phyloP scores from a whole-genome alignment of 37 sponge, comb jelly and placozoan genomes.

The Crambe crambe region DNA sequence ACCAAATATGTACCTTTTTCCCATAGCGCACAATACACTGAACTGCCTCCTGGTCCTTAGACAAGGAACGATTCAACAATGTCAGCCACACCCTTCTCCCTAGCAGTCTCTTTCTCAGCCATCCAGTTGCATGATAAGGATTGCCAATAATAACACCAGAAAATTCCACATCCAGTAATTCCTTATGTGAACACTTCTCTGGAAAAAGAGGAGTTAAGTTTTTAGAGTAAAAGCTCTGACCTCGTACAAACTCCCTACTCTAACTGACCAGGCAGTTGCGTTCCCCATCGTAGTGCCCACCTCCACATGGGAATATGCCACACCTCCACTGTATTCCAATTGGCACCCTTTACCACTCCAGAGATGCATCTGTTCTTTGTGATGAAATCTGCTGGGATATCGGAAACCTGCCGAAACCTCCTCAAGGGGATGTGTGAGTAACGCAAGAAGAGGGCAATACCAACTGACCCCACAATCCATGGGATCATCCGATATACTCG shows the following conservation, averaged over 20 bases:
- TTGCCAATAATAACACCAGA: constrained; percentile 39
- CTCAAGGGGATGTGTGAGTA: constrained; percentile 1
- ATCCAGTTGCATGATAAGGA: not conserved
- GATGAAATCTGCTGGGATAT: constrained; percentile 16
- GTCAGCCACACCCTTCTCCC: constrained; percentile 27
- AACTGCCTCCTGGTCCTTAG: not conserved
- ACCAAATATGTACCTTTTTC: constrained; percentile 21
- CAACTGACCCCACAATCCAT: constrained; percentile 47
- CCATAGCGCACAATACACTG: constrained; percentile 26
- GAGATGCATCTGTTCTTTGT: not conserved
- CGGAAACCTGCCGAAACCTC: constrained; percentile 1
- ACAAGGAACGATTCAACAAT: not conserved
- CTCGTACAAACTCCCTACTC: no score
- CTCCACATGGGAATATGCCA: constrained; percentile 51
- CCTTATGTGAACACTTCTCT: not conserved
- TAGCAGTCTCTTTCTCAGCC: constrained; percentile 25
- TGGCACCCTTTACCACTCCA: constrained; percentile 20
- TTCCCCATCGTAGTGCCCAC: constrained; percentile 4
- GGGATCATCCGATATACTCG: constrained; percentile 28
- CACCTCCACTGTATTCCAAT: constrained; percentile 26
- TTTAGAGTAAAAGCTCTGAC: no score
- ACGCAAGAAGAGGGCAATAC: constrained; percentile 11
- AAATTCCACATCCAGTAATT: constrained; percentile 35
- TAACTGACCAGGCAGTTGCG: constrained; percentile 35
- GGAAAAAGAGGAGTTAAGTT: no score